Base-by-base conservation (phyloP, 30 jellyfish, hydroid and myxozoan species). In the Phacellophora camtschatica region DNA sequence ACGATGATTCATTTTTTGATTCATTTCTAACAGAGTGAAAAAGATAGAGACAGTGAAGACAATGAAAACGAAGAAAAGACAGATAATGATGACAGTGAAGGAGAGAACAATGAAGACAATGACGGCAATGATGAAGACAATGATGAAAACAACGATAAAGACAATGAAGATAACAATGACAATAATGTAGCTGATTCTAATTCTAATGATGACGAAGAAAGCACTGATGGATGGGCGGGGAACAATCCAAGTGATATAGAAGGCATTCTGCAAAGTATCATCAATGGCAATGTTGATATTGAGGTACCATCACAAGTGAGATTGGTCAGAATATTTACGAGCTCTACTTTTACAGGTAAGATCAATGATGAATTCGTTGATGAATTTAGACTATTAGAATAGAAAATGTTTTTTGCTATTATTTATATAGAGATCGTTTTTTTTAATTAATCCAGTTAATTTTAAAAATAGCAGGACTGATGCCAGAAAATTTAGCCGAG, bases 341-440 rank as follows among this genome's bases (percentile, higher is more conserved):
- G 97, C 80, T 89, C 97, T 13, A 89, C 97, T n/a, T 89, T 89
- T 85, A 89, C 97, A n/a, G 97, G 97, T 89, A 82, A 7, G 87
- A n/a, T n/a, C n/a, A n/a, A n/a, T n/a, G n/a, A n/a, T n/a, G n/a
- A n/a, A n/a, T n/a, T n/a, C n/a, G n/a, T n/a, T n/a, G n/a, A n/a
- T n/a, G n/a, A n/a, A n/a, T n/a, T n/a, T n/a, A n/a, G n/a, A n/a
- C n/a, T n/a, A n/a, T n/a, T n/a, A n/a, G n/a, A n/a, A n/a, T n/a
- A n/a, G n/a, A n/a, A n/a, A n/a, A n/a, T n/a, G n/a, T n/a, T n/a
- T n/a, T n/a, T n/a, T n/a, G n/a, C n/a, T n/a, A n/a, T n/a, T n/a
- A n/a, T n/a, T n/a, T n/a, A n/a, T n/a, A n/a, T n/a, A n/a, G n/a
- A n/a, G n/a, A n/a, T n/a, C n/a, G n/a, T n/a, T n/a, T n/a, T n/a